Evolutionary conservation across 2,888 invertebrate genomes (phyloP).

Genomic region (Lasioglossum morio): DNA sequence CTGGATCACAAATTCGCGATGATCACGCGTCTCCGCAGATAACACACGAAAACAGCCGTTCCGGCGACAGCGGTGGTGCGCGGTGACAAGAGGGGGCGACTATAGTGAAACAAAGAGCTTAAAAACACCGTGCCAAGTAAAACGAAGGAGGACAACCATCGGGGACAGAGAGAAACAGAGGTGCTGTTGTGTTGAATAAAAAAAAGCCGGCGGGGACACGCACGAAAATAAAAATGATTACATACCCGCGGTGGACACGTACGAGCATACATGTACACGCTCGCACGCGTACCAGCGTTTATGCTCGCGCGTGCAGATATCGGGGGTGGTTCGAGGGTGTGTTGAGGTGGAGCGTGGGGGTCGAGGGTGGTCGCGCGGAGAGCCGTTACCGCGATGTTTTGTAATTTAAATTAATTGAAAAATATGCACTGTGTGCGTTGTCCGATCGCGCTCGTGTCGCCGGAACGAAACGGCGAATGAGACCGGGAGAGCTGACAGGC

Average conservation of each 20-base stretch:
- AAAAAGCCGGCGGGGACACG: conserved; percentile 68
- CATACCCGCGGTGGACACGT: conserved; percentile 59
- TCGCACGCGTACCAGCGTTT: conserved; percentile 50
- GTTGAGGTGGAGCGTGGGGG: conserved; percentile 17
- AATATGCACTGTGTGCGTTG: conserved; percentile 83
- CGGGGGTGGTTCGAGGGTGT: conserved; percentile 39
- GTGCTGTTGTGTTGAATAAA: conserved; percentile 51
- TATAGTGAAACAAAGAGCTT: not conserved
- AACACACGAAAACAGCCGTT: not conserved
- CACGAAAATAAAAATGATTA: conserved; percentile 78
- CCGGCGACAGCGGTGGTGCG: not conserved
- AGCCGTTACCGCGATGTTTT: conserved; percentile 81
- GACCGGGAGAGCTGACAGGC: conserved; percentile 45
- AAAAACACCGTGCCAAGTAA: not conserved
- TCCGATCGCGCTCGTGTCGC: conserved; percentile 76
- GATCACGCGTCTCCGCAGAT: not conserved
- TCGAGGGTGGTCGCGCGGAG: conserved; percentile 60
- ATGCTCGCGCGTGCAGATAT: conserved; percentile 62
- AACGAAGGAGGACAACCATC: conserved; percentile 1
- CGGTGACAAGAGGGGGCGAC: not conserved
- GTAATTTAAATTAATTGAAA: conserved; percentile 85
- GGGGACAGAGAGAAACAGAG: not conserved
- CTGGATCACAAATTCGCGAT: not conserved
- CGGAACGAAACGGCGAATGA: conserved; percentile 63
- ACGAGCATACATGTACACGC: conserved; percentile 52